A percentile compares a stretch with the other conserved stretches of the same genome.
phyloP scores from a whole-genome alignment of 2,797 vertebrate species.

The Sandelia bainsii region DNA sequence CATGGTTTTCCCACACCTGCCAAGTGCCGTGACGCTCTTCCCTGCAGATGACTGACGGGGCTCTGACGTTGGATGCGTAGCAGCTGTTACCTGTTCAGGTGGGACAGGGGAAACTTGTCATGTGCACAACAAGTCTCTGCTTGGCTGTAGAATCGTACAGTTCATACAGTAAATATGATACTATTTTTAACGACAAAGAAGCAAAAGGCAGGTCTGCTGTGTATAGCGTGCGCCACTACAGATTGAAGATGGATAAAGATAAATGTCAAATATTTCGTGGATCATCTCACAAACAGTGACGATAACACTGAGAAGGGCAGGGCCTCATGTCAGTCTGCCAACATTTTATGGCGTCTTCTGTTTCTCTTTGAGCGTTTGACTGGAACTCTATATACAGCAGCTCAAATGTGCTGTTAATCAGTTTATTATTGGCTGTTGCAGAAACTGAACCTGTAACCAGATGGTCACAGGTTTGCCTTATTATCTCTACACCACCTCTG shows the following conservation, averaged over 20 bases:
- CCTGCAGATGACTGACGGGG: too few species aligned
- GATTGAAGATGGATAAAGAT: too few species aligned
- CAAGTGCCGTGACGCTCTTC: neutral
- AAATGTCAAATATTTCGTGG: neutral
- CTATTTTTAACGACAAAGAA: rapidly evolving
- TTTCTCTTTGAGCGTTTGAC: neutral
- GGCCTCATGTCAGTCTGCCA: neutral
- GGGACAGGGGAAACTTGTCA: rapidly evolving
- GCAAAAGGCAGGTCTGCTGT: too few species aligned
- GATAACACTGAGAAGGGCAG: neutral
- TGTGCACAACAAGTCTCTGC: neutral
- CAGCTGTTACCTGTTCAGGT: constrained; percentile 8
- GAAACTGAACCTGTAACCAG: neutral
- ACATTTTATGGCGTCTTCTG: too few species aligned
- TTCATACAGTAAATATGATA: neutral
- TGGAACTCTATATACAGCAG: too few species aligned
- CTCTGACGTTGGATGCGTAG: neutral
- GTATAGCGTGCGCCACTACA: too few species aligned
- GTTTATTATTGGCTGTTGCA: neutral
- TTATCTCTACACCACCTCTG: neutral
- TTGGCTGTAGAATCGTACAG: neutral
- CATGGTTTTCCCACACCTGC: neutral
- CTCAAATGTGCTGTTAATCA: neutral
- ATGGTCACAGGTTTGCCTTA: neutral
- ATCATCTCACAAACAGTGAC: neutral